These are phyloP conservation scores for Peucedramus taeniatus DNA, from an alignment of 2,113 vertebrate genomes.

Conservation along the genomic window DNA sequence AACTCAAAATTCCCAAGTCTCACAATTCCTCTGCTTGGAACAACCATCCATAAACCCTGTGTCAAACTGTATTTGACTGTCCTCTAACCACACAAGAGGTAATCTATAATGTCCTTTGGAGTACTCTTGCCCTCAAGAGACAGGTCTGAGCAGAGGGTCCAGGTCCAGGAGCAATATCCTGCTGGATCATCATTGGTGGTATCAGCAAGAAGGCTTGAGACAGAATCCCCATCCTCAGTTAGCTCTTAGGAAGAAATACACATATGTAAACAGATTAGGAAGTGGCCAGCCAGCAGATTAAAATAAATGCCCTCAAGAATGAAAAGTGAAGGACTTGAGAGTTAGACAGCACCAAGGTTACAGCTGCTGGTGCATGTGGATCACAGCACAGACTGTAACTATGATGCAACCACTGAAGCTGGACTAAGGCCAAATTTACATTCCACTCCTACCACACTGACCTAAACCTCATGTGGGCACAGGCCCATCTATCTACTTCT, in stretches of 20 bases:
- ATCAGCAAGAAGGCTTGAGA: not conserved
- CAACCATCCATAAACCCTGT: fast-evolving
- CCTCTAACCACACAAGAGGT: not conserved
- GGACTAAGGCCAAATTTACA: conserved; percentile 11
- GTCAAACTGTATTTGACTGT: not conserved
- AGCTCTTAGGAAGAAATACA: not conserved
- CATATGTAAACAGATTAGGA: not conserved
- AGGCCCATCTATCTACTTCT: not conserved
- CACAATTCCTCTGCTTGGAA: not conserved
- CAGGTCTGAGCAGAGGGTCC: not conserved
- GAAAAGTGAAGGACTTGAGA: not conserved
- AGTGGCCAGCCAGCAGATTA: not conserved
- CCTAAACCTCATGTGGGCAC: not conserved
- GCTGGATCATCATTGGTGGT: not conserved
- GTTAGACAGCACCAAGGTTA: not conserved
- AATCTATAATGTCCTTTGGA: not conserved
- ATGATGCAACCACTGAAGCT: not conserved
- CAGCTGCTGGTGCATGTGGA: not conserved
- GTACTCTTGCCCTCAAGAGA: not conserved
- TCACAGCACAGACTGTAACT: not conserved
- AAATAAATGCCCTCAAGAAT: not conserved
- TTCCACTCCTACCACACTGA: not conserved
- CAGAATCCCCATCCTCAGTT: not conserved
- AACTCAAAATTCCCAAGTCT: not conserved
- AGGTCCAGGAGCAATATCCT: not conserved